phyloP scores from a whole-genome alignment of 2,888 invertebrate species.

The Polydrusus pterygomalis region DNA sequence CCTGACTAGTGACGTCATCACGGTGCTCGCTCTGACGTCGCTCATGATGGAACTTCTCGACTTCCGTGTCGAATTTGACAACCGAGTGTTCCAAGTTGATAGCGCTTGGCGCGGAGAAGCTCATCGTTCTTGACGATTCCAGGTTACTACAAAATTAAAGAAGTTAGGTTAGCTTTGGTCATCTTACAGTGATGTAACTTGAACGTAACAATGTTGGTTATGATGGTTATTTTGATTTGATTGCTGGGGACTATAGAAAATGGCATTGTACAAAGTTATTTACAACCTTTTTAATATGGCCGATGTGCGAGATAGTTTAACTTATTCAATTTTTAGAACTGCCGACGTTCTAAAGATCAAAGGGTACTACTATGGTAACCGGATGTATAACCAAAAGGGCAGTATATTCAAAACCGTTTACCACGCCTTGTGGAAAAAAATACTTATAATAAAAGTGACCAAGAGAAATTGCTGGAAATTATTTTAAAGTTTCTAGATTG shows the following conservation, averaged over 20 bases:
- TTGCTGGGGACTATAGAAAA: neutral
- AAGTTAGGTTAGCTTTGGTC: neutral
- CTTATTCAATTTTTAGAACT: no score
- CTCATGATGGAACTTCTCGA: conserved; percentile 69
- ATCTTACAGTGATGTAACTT: neutral
- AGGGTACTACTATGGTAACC: no score
- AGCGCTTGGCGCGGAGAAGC: conserved; percentile 91
- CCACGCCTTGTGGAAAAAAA: no score
- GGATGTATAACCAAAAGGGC: no score
- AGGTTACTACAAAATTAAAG: conserved; percentile 74
- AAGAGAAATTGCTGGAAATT: no score
- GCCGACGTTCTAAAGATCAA: no score
- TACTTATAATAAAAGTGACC: no score
- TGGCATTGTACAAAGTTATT: neutral
- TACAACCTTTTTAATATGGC: neutral
- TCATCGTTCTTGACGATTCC: conserved; percentile 82
- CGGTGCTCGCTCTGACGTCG: conserved; percentile 65
- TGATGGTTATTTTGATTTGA: neutral
- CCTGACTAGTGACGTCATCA: conserved; percentile 71
- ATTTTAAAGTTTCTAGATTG: no score
- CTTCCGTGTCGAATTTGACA: conserved; percentile 81
- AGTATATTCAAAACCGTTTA: no score
- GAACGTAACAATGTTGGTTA: neutral
- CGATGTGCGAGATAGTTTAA: no score
- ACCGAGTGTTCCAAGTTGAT: conserved; percentile 84